Conservation (phyloP, 2,113 vertebrate species). For the Psittacus erithacus region DNA sequence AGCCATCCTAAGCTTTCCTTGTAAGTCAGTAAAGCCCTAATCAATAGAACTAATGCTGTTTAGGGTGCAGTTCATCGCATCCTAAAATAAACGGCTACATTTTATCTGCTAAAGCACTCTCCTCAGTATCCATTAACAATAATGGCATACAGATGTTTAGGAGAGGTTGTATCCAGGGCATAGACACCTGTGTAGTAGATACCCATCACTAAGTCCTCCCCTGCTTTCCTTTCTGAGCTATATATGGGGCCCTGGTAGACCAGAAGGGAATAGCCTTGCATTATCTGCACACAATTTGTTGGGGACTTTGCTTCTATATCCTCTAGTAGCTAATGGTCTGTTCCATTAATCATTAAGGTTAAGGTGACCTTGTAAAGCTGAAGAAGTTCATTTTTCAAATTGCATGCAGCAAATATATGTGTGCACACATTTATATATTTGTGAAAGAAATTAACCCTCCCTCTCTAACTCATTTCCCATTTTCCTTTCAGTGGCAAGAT, state of each 20-base stretch:
- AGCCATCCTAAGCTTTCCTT: slow-evolving; percentile 12
- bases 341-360: slow-evolving; percentile 52
- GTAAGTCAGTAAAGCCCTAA: slow-evolving; percentile 45
- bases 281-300: not conserved
- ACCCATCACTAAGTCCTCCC: not conserved
- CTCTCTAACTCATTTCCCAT: slow-evolving; percentile 52
- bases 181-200: not conserved
- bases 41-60: slow-evolving; percentile 61
- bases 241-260: not conserved
- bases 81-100: slow-evolving; percentile 49
- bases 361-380: slow-evolving; percentile 41
- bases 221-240: not conserved
- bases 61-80: slow-evolving; percentile 46
- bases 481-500: slow-evolving; percentile 46
- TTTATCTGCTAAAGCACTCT: slow-evolving; percentile 28
- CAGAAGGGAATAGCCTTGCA: not conserved
- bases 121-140: slow-evolving; percentile 11
- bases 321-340: slow-evolving; percentile 14
- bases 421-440: slow-evolving; percentile 11
- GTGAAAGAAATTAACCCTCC: slow-evolving; percentile 46
- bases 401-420: not conserved
- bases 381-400: slow-evolving; percentile 50
- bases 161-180: not conserved
- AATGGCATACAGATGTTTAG: slow-evolving; percentile 5
- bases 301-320: not conserved